phyloP scores from a whole-genome alignment of 1,140 invertebrate species.

The Agrilus planipennis region DNA sequence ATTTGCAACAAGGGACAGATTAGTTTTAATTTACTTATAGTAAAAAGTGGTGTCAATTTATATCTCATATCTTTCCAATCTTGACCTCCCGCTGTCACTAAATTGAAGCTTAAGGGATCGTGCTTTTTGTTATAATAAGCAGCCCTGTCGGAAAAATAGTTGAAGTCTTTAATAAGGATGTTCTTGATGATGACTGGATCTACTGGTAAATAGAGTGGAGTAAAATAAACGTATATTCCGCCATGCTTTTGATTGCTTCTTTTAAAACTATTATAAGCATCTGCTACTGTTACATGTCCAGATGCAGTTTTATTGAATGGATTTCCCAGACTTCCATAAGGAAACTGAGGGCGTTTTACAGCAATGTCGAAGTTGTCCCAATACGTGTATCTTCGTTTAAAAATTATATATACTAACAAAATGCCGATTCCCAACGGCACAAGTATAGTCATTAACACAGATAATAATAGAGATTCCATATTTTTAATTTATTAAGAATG shows the following conservation, averaged over 20 bases:
- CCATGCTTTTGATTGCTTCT: constrained; percentile 10
- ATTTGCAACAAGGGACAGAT: constrained; percentile 10
- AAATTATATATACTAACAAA: too few species aligned
- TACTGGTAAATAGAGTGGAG: constrained; percentile 19
- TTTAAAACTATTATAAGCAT: constrained; percentile 13
- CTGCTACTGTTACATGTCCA: constrained; percentile 4
- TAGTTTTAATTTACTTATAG: constrained; percentile 1
- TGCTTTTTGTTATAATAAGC: constrained; percentile 31
- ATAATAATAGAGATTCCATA: too few species aligned
- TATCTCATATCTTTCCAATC: constrained; percentile 36
- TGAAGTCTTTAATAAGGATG: constrained; percentile 38
- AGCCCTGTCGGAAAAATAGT: constrained; percentile 36
- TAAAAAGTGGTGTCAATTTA: constrained; percentile 2
- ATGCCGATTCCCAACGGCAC: too few species aligned
- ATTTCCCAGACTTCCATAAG: constrained; percentile 8
- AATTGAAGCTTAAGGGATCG: constrained; percentile 35
- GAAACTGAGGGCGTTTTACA: not conserved
- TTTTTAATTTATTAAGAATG: too few species aligned
- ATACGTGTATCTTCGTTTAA: too few species aligned
- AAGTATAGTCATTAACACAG: too few species aligned
- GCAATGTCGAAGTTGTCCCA: not conserved
- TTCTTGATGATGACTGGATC: constrained; percentile 39
- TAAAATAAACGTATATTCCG: constrained; percentile 11
- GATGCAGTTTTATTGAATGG: not conserved
- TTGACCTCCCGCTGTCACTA: constrained; percentile 34